Conservation (phyloP, 2,888 invertebrate species). For the Dryobotodes eremita region DNA sequence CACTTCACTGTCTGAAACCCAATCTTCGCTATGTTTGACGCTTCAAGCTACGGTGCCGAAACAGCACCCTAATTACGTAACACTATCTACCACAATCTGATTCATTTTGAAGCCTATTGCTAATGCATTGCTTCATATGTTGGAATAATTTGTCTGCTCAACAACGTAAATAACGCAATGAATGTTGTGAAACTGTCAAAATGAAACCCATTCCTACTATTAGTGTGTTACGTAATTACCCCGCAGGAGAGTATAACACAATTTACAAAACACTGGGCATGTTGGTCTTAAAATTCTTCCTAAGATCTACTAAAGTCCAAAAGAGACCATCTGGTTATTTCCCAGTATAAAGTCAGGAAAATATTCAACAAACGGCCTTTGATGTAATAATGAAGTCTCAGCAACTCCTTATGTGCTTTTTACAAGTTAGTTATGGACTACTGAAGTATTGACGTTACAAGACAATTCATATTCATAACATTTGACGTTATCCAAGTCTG, state of each 20-base stretch:
- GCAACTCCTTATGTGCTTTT: conserved; percentile 3
- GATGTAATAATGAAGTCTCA: conserved; percentile 25
- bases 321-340: conserved; percentile 19
- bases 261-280: not conserved
- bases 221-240: no score
- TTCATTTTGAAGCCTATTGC: no score
- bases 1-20: not conserved
- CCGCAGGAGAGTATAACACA: no score
- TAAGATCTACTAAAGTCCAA: not conserved
- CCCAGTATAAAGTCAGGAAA: conserved; percentile 1
- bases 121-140: no score
- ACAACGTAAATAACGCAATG: no score
- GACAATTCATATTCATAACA: conserved; percentile 45
- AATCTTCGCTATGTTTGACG: not conserved
- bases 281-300: not conserved
- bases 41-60: not conserved
- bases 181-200: no score
- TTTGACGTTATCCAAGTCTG: conserved; percentile 56
- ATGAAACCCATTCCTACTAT: no score
- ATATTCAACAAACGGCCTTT: conserved; percentile 6
- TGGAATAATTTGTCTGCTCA: no score
- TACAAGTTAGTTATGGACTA: conserved; percentile 1
- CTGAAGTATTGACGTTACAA: conserved; percentile 45
- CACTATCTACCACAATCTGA: no score
- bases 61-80: no score